Base-by-base conservation (phyloP, 1,140 invertebrate species). In the Brachionus manjavacas region DNA sequence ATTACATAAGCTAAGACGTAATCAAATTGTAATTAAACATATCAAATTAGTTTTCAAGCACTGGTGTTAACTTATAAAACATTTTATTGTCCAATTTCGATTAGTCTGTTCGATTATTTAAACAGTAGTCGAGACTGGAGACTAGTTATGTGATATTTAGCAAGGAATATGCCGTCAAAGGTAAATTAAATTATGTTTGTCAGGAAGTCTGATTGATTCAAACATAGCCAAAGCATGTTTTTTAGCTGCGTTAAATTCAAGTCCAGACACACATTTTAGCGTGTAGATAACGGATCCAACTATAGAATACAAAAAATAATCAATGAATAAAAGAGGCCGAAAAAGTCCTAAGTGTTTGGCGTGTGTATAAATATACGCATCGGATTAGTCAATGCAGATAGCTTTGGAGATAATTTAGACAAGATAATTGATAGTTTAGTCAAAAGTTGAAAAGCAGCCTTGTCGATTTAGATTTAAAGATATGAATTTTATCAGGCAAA, bases 311-410 rank as follows among this genome's bases (percentile, higher is more conserved):
- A 41, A 41, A n/a, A 68, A 68, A 31, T 31, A 68, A 68, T 31
- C 66, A 68, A 68, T 39, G 66, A n/a, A 31, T 31, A 14, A 68
- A 68, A 68, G 28, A 31, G 66, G 23, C 66, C 66, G 66, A 28
- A 39, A 28, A 68, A 68, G 25, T 31, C 31, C 31, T 68, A 68
- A 68, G 66, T 39, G 68, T 41, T 72, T 72, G 16, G 68, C 68
- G 68, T 72, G 68, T 72, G 68, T 72, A 72, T 72, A 72, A 72
- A 72, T 72, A 72, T 49, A 41, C 20, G 46, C 7, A 46, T 28
- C 46, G 41, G 72, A 76, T 76, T 76, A 76, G 39, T 76, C 46
- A 76, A 76, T 76, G 9, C 25, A 76, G 72, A 76, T 76, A 76
- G 25, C 68, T 72, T 72, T 76, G 46, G 20, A 76, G 43, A 76